These are phyloP conservation scores for Ochropacha duplaris DNA, from an alignment of 2,888 invertebrate genomes.

Conservation along the genomic window DNA sequence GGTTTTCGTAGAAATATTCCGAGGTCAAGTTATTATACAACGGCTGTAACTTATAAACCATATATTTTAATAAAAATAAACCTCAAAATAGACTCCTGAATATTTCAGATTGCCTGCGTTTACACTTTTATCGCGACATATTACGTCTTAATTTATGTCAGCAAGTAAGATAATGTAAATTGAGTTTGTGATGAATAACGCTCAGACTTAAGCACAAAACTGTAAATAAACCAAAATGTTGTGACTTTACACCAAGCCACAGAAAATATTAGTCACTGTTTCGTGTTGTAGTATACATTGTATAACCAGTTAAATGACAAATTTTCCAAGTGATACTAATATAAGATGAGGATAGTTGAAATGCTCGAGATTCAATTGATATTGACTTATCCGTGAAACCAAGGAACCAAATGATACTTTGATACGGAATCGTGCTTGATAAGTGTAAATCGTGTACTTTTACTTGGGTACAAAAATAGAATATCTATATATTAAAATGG, in stretches of 20 bases:
- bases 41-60: not conserved
- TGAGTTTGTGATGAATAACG: not conserved
- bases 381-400: slow-evolving; percentile 52
- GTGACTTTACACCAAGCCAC: no score
- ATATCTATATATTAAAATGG: not conserved
- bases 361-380: slow-evolving; percentile 47
- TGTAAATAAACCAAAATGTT: no score
- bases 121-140: not conserved
- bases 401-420: slow-evolving; percentile 42
- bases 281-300: not conserved
- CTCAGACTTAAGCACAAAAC: no score
- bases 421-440: slow-evolving; percentile 12
- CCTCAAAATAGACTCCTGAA: no score
- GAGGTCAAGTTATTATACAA: not conserved
- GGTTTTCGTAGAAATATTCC: no score
- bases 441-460: not conserved
- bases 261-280: not conserved
- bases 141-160: not conserved
- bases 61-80: no score
- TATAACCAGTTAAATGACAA: not conserved
- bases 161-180: not conserved
- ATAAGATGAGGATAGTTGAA: slow-evolving; percentile 45
- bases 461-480: not conserved
- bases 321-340: slow-evolving; percentile 68
- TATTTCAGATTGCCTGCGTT: not conserved